Evolutionary conservation across 2,797 vertebrate species (phyloP).

Genomic region (Gadopsis bispinosus): DNA sequence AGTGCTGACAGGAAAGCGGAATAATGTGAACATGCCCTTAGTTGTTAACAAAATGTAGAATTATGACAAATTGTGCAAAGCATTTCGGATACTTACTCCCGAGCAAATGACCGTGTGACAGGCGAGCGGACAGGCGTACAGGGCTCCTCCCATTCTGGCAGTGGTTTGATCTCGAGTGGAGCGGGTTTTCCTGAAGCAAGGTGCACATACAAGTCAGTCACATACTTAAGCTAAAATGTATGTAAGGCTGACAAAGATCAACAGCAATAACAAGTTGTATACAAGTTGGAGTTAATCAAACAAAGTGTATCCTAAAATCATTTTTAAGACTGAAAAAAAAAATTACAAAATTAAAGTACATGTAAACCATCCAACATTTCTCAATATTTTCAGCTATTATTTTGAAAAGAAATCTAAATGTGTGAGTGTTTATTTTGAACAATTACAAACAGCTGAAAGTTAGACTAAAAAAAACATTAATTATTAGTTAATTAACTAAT

Average conservation of each 20-base stretch:
- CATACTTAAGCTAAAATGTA: neutral
- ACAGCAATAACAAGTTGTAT: neutral
- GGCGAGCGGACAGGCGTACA: constrained; percentile 96
- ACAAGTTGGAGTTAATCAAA: neutral
- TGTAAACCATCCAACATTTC: neutral
- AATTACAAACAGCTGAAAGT: neutral
- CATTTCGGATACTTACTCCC: constrained; percentile 91
- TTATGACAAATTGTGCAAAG: constrained; percentile 8
- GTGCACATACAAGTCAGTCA: constrained; percentile 53
- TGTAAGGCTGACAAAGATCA: neutral
- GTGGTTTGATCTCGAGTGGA: constrained; percentile 95
- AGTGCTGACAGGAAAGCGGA: constrained; percentile 6
- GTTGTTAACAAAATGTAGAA: constrained; percentile 40
- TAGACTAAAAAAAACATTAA: no score
- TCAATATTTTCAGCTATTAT: neutral
- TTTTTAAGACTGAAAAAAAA: neutral
- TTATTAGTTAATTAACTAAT: neutral
- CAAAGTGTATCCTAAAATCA: neutral
- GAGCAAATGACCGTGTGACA: constrained; percentile 95
- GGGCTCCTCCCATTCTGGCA: constrained; percentile 96
- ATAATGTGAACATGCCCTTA: constrained; percentile 69
- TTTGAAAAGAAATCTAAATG: neutral
- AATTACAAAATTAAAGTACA: neutral
- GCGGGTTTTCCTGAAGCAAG: constrained; percentile 91
- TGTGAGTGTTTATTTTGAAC: neutral